Evolutionary conservation across 2,888 invertebrate genomes (phyloP), one percentile per base, ranked within the genome.

Genomic region (Hipparchia semele): DNA sequence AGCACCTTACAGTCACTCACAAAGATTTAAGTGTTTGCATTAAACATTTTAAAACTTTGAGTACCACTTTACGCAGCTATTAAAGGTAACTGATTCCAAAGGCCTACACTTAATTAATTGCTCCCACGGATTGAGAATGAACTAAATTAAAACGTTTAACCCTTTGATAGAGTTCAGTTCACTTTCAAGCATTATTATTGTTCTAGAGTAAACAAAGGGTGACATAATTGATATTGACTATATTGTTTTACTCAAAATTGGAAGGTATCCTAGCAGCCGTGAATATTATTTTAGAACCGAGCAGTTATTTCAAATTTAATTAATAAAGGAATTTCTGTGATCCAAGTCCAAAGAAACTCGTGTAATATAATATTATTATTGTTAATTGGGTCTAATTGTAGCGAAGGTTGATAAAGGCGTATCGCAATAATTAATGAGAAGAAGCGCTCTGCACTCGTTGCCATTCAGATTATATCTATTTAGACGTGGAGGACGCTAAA

Each of bases 371-470:
- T 51, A 65, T 65, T 65, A 53, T 12, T 73, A 68, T 73, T 78
- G 82, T 83, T 86, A 78, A 90, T 89, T 87, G 84, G 79, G 79
- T 78, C 77, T 84, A 88, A 90, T 87, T 87, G 86, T 79, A 80
- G 80, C 70, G 86, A 87, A 89, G 88, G 89, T 81, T 84, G 82
- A 82, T 79, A 83, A 80, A 80, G 79, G 80, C 77, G 76, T 74
- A 76, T 73, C 75, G 80, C 80, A 82, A 84, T 86, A 82, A 84
- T 86, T 85, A 83, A 74, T 82, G 72, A 73, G 77, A 77, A 78
- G 78, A 79, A 79, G 79, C 74, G 62, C 79, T 67, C 46, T 71
- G 78, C 78, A 82, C 79, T 82, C 80, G 80, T 78, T 77, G 72
- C 71, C 77, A 80, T 80, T 79, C 71, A 81, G 75, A 71, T 60